Base-by-base conservation (phyloP, 2,113 vertebrate species). In the Cranoglanis bouderius region DNA sequence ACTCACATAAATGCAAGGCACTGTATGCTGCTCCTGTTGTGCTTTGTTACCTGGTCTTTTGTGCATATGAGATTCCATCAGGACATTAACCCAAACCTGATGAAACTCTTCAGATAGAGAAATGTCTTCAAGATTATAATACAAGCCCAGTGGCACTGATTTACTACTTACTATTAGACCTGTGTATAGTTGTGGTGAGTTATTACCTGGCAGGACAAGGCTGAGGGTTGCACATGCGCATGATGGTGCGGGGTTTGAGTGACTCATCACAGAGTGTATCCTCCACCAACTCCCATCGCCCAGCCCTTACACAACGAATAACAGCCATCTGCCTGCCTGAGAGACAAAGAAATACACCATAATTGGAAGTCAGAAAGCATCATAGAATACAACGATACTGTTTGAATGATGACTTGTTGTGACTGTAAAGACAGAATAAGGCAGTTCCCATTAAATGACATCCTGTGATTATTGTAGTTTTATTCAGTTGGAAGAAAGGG, bases 281-380 rank as follows among this genome's bases (percentile, higher is more conserved):
- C 0, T 95, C 96, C 88, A 96, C 96, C 0, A 92, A 93, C 89
- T 96, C 94, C 7, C 95, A 94, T 16, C 92, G 95, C 90, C 94
- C 94, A 0, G 92, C 91, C 10, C 96, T 95, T 24, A 98, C 90
- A 87, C 98, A 99, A 90, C 94, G 96, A 3, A 97, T 96, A 55
- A 97, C 95, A 61, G 97, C 97, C 90, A 95, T 96, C 92, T 97
- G 98, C 0, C 90, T 96, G 81, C 98, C 98, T 99, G 92, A 80
- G 7, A 84, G 55, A 61, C 82, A 82, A 49, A 87, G 75, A 87
- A 46, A 16, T 86, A 35, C 43, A 53, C 84, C 43, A 46, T 16
- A 38, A 35, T 40, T 7, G 18, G 18, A 63, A 46, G 24, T 51
- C 70, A 51, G 55, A 70, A 81, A 38, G 4, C n/a, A 40, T 21